Conservation (phyloP, 2,888 invertebrate genomes). For the Macrophya annulata region DNA sequence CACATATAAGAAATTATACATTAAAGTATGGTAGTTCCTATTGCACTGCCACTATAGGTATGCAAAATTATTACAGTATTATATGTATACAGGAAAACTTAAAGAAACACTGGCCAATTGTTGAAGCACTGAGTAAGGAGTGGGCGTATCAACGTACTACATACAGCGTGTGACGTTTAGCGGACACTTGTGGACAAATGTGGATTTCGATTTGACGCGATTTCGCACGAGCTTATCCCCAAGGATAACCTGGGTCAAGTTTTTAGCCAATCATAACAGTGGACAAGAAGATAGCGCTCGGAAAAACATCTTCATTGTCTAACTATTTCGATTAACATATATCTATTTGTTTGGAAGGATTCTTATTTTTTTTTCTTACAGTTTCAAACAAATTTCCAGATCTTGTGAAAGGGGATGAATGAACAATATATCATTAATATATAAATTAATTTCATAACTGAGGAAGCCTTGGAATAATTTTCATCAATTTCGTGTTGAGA, state of each 20-base stretch:
- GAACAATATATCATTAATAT: too few species aligned
- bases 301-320: neutral
- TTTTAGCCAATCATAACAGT: neutral
- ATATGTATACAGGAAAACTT: neutral
- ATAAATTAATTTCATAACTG: too few species aligned
- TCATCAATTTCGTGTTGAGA: too few species aligned
- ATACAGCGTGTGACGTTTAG: neutral
- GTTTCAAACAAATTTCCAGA: neutral
- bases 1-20: neutral
- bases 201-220: neutral
- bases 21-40: neutral
- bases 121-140: constrained; percentile 3
- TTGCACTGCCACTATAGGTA: neutral
- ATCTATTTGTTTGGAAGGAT: neutral
- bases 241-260: neutral
- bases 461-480: too few species aligned
- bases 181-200: constrained; percentile 21
- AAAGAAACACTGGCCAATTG: constrained; percentile 29
- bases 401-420: neutral
- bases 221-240: neutral
- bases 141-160: constrained; percentile 31
- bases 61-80: neutral
- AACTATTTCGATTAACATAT: neutral
- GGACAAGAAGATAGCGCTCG: neutral
- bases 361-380: neutral